These are phyloP conservation scores for Lysiphlebus fabarum DNA, from an alignment of 1,140 invertebrate species.

Conservation along the genomic window DNA sequence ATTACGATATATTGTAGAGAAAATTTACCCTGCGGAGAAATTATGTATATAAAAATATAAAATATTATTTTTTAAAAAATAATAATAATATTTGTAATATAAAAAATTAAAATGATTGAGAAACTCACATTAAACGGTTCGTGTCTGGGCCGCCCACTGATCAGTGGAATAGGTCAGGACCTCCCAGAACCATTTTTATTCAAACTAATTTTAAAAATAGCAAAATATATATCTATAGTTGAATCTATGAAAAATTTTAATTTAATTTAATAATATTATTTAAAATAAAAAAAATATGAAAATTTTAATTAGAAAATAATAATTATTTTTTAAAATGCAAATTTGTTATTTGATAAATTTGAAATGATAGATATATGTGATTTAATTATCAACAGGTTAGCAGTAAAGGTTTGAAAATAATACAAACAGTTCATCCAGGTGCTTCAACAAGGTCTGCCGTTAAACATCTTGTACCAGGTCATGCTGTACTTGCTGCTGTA, in stretches of 20 bases:
- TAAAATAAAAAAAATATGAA: too few relatives aligned
- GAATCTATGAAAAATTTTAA: constrained; percentile 13
- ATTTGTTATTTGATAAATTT: too few relatives aligned
- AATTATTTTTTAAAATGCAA: too few relatives aligned
- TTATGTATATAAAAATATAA: neutral
- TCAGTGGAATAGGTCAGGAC: constrained; percentile 1
- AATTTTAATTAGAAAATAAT: too few relatives aligned
- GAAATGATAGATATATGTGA: neutral
- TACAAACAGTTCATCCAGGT: constrained; percentile 70
- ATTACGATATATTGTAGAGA: constrained; percentile 3
- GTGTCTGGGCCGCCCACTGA: constrained; percentile 11
- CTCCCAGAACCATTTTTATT: neutral
- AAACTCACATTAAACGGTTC: constrained; percentile 11
- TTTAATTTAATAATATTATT: too few relatives aligned
- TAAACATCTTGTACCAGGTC: constrained; percentile 93
- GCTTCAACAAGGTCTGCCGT: constrained; percentile 63
- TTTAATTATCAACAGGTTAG: constrained; percentile 69
- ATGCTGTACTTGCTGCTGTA: constrained; percentile 83
- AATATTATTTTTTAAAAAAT: neutral
- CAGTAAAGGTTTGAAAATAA: constrained; percentile 89
- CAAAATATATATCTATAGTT: neutral
- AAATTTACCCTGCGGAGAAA: neutral
- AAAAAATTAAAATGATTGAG: neutral
- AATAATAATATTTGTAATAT: neutral
- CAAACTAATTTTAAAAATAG: neutral